Percentiles rank a stretch among this genome's conserved stretches.
Conservation (phyloP, 1,140 invertebrate species). For the Hesperophylax magnus region DNA sequence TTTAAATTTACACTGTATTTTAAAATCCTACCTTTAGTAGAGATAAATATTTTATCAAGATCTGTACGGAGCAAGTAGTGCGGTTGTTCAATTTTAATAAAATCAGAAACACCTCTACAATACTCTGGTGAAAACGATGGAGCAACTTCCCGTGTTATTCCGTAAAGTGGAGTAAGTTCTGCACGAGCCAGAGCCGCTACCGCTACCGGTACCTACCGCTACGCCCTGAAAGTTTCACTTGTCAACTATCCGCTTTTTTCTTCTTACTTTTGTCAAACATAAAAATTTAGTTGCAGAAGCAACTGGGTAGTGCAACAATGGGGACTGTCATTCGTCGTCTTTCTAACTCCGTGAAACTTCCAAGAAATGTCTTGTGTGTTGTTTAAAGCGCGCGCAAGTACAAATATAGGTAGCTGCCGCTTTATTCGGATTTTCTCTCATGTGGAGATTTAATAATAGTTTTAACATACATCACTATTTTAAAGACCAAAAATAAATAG, state of each 20-base stretch:
- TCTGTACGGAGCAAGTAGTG: neutral
- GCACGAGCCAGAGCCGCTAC: neutral
- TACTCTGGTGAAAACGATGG: neutral
- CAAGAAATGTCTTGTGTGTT: neutral
- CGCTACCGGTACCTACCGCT: neutral
- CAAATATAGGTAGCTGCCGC: too few relatives aligned
- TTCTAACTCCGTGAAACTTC: constrained; percentile 1
- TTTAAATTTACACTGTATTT: too few relatives aligned
- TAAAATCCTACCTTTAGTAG: too few relatives aligned
- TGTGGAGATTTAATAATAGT: too few relatives aligned
- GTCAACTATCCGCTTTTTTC: constrained; percentile 23
- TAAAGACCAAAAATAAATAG: too few relatives aligned
- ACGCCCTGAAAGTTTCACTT: neutral
- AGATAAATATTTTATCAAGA: too few relatives aligned
- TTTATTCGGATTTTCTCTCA: too few relatives aligned
- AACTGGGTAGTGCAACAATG: constrained; percentile 2
- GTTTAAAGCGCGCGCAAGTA: neutral
- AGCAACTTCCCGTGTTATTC: constrained; percentile 15
- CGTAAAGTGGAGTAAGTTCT: constrained; percentile 16
- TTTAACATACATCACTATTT: too few relatives aligned
- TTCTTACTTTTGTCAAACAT: constrained; percentile 24
- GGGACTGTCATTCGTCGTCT: constrained; percentile 10
- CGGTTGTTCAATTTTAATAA: neutral
- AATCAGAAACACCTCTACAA: neutral
- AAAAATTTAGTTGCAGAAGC: constrained; percentile 19